These are phyloP conservation scores for Sternarchorhynchus goeldii DNA, from an alignment of 2,797 vertebrate species.

Conservation along the genomic window DNA sequence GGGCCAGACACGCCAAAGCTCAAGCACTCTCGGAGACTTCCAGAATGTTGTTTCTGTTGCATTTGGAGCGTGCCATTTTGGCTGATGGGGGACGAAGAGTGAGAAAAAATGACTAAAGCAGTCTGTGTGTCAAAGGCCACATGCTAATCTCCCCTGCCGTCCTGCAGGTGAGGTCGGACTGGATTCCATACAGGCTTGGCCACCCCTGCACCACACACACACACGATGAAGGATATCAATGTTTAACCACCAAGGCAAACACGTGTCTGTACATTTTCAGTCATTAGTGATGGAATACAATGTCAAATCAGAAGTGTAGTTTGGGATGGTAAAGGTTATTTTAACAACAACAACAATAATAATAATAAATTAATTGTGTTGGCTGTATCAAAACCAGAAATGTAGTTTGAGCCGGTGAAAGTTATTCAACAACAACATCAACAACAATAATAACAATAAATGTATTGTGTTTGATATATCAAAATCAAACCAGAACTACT, in stretches of 20 bases:
- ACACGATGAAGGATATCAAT: constrained; percentile 61
- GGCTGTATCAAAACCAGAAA: neutral
- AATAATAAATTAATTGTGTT: neutral
- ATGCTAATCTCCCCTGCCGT: constrained; percentile 38
- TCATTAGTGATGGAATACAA: constrained; percentile 27
- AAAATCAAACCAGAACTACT: neutral
- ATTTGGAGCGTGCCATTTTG: constrained; percentile 20
- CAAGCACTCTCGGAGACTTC: constrained; percentile 19
- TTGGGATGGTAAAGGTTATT: neutral
- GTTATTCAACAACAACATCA: neutral
- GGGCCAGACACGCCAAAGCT: neutral
- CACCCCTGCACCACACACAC: constrained; percentile 31
- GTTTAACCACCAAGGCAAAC: constrained; percentile 62
- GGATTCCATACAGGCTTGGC: constrained; percentile 51
- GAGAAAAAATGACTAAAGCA: constrained; percentile 40
- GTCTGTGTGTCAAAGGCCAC: constrained; percentile 31
- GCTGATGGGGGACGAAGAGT: constrained; percentile 46
- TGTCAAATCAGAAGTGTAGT: constrained; percentile 20
- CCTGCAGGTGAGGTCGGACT: constrained; percentile 52
- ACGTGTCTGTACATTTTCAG: constrained; percentile 32
- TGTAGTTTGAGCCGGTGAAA: neutral
- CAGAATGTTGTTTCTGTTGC: constrained; percentile 6
- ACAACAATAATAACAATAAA: neutral
- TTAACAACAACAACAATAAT: neutral
- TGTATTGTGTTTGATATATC: neutral